Evolutionary conservation across 2,888 invertebrate genomes (phyloP).

Genomic region (Exephanes ischioxanthus): DNA sequence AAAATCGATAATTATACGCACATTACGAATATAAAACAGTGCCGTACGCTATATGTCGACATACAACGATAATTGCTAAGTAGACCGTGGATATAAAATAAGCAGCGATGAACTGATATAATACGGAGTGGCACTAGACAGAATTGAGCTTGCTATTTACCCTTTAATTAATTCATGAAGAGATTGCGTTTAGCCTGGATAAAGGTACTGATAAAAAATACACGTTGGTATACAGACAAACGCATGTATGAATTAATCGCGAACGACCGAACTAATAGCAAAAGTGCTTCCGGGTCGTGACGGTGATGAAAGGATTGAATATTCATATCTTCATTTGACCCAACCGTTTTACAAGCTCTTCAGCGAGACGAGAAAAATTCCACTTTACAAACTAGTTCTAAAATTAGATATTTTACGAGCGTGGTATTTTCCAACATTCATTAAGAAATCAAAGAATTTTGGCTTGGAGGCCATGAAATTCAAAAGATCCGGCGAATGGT

Average conservation of each 20-base stretch:
- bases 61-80: slow-evolving; percentile 53
- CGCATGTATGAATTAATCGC: too few species aligned
- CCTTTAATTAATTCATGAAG: neutral
- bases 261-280: too few species aligned
- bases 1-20: slow-evolving; percentile 54
- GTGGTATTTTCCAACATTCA: neutral
- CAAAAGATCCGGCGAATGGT: too few species aligned
- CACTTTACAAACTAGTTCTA: neutral
- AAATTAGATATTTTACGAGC: neutral
- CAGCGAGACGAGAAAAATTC: neutral
- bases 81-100: slow-evolving; percentile 47
- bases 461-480: too few species aligned
- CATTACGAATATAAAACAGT: slow-evolving; percentile 27
- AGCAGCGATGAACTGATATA: neutral
- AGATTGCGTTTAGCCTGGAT: too few species aligned
- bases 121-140: neutral
- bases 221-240: too few species aligned
- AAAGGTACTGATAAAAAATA: too few species aligned
- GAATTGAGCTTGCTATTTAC: neutral
- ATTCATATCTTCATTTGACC: neutral
- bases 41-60: neutral
- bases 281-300: too few species aligned
- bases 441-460: too few species aligned
- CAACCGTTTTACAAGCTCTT: neutral
- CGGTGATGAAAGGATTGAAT: neutral